Percentiles rank a stretch among this genome's conserved stretches.
phyloP scores from a whole-genome alignment of 2,888 invertebrate species.

The Entomobrya proxima region DNA sequence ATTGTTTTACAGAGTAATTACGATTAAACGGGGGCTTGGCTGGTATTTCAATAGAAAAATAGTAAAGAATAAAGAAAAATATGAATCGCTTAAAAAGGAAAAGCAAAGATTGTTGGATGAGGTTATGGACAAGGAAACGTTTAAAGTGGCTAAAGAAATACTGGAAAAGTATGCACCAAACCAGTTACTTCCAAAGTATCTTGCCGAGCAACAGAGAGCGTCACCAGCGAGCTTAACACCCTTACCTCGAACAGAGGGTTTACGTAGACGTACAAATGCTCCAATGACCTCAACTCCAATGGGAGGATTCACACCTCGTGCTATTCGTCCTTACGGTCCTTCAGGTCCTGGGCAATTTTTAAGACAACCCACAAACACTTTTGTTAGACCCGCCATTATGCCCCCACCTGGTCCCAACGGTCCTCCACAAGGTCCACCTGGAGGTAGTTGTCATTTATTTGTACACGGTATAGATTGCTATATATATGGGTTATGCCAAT shows the following conservation, averaged over 20 bases:
- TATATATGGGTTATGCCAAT: no score
- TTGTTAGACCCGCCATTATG: slow-evolving; percentile 64
- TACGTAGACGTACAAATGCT: slow-evolving; percentile 64
- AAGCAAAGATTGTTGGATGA: slow-evolving; percentile 93
- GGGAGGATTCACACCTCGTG: slow-evolving; percentile 56
- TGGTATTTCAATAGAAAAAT: slow-evolving; percentile 93
- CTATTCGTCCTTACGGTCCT: slow-evolving; percentile 59
- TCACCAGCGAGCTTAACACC: slow-evolving; percentile 63
- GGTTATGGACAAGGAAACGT: slow-evolving; percentile 98
- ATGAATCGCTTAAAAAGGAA: slow-evolving; percentile 85
- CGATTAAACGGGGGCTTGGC: slow-evolving; percentile 86
- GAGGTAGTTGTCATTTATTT: neutral
- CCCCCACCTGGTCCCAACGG: slow-evolving; percentile 23
- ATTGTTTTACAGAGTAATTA: slow-evolving; percentile 82
- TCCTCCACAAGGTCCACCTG: neutral
- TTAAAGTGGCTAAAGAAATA: slow-evolving; percentile 94
- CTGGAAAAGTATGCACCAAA: slow-evolving; percentile 90
- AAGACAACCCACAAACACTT: slow-evolving; percentile 66
- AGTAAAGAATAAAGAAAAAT: slow-evolving; percentile 85
- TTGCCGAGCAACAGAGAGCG: slow-evolving; percentile 70
- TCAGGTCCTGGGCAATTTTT: slow-evolving; percentile 55
- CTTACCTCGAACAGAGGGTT: slow-evolving; percentile 56
- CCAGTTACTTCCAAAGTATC: slow-evolving; percentile 77
- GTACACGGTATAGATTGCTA: no score
- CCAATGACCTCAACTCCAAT: slow-evolving; percentile 55